phyloP scores from a whole-genome alignment of 2,113 vertebrate genomes.

The Sander vitreus region DNA sequence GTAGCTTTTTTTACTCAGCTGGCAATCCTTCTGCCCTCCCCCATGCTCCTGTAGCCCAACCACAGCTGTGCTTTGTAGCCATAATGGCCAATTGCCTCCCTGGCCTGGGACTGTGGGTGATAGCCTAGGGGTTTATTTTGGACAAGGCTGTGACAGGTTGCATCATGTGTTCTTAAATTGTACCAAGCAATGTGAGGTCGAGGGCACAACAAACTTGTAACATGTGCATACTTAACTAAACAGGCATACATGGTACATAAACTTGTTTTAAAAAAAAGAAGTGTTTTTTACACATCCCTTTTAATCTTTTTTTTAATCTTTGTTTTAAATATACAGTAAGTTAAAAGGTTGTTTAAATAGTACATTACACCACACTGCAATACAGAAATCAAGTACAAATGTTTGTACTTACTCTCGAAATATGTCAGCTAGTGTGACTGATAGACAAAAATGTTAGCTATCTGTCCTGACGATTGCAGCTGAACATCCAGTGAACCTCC shows the following conservation, averaged over 20 bases:
- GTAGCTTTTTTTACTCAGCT: constrained; percentile 33
- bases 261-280: background rate
- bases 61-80: constrained; percentile 62
- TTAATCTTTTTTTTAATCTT: background rate
- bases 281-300: background rate
- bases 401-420: background rate
- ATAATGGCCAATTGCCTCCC: constrained; percentile 20
- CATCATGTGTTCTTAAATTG: constrained; percentile 58
- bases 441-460: background rate
- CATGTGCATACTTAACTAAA: constrained; percentile 18
- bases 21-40: constrained; percentile 17
- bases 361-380: background rate
- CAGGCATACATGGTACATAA: background rate
- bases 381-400: background rate
- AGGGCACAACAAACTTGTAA: constrained; percentile 28
- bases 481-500: background rate
- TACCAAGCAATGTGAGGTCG: constrained; percentile 21
- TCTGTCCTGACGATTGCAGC: background rate
- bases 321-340: background rate
- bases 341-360: background rate
- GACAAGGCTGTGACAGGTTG: constrained; percentile 64
- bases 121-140: constrained; percentile 62
- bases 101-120: constrained; percentile 32
- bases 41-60: constrained; percentile 21
- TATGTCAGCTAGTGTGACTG: background rate